phyloP scores from a whole-genome alignment of 2,113 vertebrate species.

The Gulo gulo region DNA sequence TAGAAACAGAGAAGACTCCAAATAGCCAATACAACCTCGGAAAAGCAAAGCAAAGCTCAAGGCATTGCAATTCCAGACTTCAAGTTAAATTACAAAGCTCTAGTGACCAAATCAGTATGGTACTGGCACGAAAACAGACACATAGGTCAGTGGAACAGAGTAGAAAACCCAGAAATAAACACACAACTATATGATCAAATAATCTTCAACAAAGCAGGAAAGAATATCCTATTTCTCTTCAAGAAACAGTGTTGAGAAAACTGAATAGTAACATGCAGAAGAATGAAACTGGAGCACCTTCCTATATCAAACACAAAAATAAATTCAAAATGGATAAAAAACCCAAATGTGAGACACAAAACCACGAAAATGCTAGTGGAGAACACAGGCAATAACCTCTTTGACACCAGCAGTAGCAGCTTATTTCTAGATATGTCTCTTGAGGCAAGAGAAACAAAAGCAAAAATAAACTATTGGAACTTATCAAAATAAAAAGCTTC shows the following conservation, averaged over 20 bases:
- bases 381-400: neutral
- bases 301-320: neutral
- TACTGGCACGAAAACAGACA: neutral
- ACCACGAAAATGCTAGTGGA: neutral
- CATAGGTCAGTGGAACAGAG: neutral
- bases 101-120: neutral
- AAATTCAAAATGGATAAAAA: neutral
- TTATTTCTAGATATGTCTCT: neutral
- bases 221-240: neutral
- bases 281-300: neutral
- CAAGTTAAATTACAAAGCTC: neutral
- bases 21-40: neutral
- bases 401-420: neutral
- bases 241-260: neutral
- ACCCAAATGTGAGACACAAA: neutral
- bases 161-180: neutral
- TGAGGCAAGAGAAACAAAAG: neutral
- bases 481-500: too few relatives aligned
- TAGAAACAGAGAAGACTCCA: neutral
- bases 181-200: neutral
- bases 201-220: neutral
- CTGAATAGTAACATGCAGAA: neutral
- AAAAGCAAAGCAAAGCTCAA: neutral
- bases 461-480: too few relatives aligned
- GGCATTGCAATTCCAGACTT: neutral